These are phyloP conservation scores for Caenorhabditis auriculariae DNA, from an alignment of 2,888 invertebrate species.

Conservation along the genomic window DNA sequence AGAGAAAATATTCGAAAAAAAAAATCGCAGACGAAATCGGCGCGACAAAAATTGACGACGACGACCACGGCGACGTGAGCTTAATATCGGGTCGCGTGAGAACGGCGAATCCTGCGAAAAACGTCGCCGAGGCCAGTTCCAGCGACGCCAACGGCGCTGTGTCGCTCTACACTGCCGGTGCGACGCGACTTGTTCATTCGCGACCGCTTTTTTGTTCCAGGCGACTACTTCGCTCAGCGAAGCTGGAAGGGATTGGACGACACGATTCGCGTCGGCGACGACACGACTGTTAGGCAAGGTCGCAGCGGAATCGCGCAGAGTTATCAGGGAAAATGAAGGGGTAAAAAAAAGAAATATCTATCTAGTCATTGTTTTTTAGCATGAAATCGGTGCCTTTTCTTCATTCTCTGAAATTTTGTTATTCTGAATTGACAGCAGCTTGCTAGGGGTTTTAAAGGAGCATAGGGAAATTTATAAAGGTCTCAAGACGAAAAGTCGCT, in stretches of 20 bases:
- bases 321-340: slow-evolving; percentile 31
- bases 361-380: not conserved
- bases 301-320: slow-evolving; percentile 52
- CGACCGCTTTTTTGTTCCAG: slow-evolving; percentile 55
- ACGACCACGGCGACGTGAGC: slow-evolving; percentile 50
- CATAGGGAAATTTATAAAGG: no score
- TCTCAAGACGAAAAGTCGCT: no score
- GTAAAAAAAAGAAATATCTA: not conserved
- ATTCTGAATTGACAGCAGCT: not conserved
- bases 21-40: slow-evolving; percentile 41
- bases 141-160: slow-evolving; percentile 26
- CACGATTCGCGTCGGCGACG: slow-evolving; percentile 71
- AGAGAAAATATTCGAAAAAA: no score
- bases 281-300: slow-evolving; percentile 68
- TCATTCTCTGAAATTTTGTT: not conserved
- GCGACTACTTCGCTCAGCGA: slow-evolving; percentile 73
- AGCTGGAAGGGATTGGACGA: slow-evolving; percentile 86
- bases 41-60: slow-evolving; percentile 14
- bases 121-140: slow-evolving; percentile 9
- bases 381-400: not conserved
- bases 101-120: no score
- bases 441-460: no score
- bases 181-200: no score
- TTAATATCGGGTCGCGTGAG: slow-evolving; percentile 57
- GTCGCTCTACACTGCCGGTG: slow-evolving; percentile 39